phyloP scores from a whole-genome alignment of 2,113 vertebrate genomes.

The Athene cunicularia region DNA sequence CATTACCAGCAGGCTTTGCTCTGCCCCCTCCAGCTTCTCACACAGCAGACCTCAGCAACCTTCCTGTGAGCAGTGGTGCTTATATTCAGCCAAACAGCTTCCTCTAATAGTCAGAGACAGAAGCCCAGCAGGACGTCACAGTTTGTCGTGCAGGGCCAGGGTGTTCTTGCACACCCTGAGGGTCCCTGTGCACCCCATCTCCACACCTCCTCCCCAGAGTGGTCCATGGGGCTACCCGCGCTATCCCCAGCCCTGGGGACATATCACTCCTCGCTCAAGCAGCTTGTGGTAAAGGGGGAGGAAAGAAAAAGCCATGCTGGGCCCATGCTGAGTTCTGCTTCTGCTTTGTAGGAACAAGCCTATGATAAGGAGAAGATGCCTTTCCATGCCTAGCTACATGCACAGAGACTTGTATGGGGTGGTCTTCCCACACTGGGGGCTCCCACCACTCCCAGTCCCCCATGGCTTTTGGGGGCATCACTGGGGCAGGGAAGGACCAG shows the following conservation, averaged over 20 bases:
- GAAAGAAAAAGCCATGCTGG: fast-evolving
- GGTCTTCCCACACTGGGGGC: background rate
- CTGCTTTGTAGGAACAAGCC: background rate
- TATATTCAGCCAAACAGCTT: background rate
- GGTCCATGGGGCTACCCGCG: fast-evolving
- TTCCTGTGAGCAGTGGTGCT: fast-evolving
- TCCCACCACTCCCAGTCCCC: fast-evolving
- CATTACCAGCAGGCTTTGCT: background rate
- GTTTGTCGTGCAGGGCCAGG: fast-evolving
- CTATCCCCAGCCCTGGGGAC: fast-evolving
- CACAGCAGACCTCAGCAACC: background rate
- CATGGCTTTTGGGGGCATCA: fast-evolving
- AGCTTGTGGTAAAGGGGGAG: background rate
- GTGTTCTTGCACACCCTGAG: background rate
- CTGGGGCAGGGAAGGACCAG: background rate
- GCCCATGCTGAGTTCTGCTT: background rate
- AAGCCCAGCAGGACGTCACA: fast-evolving
- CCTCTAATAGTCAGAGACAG: background rate
- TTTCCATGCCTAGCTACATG: background rate
- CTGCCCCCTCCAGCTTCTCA: background rate
- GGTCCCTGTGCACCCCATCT: background rate
- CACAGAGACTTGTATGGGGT: fast-evolving
- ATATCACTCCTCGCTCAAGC: fast-evolving
- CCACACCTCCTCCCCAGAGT: no score
- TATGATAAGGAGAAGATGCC: background rate